phyloP scores from a whole-genome alignment of 2,888 invertebrate species.

The Thyatira batis region DNA sequence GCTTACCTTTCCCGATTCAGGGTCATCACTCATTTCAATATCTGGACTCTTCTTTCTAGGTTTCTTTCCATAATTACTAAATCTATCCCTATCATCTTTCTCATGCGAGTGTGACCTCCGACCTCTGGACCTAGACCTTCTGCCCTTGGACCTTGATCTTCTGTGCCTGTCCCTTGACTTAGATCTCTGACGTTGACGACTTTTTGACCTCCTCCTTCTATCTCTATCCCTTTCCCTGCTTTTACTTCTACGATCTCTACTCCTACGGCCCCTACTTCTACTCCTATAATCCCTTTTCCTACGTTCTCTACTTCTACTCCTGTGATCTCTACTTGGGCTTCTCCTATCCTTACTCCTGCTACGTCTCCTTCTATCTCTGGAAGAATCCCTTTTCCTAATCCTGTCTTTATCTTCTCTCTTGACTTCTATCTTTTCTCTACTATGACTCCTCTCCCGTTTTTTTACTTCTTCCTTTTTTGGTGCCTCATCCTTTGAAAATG shows the following conservation, averaged over 20 bases:
- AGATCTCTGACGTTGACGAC: constrained; percentile 35
- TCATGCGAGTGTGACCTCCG: constrained; percentile 54
- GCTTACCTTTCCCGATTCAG: constrained; percentile 87
- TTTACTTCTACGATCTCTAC: constrained; percentile 42
- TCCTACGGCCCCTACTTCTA: constrained; percentile 39
- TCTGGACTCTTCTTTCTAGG: constrained; percentile 72
- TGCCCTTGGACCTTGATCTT: constrained; percentile 36
- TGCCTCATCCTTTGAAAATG: constrained; percentile 53
- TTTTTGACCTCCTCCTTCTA: constrained; percentile 47
- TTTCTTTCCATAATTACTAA: constrained; percentile 57
- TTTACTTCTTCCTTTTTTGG: constrained; percentile 39
- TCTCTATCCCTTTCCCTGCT: constrained; percentile 43
- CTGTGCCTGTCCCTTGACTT: constrained; percentile 46
- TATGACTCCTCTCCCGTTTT: constrained; percentile 48
- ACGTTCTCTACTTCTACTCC: constrained; percentile 15
- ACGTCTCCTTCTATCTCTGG: constrained; percentile 40
- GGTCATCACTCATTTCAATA: constrained; percentile 86
- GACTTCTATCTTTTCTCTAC: constrained; percentile 34
- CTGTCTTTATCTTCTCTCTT: constrained; percentile 43
- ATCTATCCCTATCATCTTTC: constrained; percentile 46
- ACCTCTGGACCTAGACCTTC: constrained; percentile 36
- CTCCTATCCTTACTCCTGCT: constrained; percentile 36
- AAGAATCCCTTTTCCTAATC: constrained; percentile 50
- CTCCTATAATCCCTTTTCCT: too few relatives aligned
- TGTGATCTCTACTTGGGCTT: constrained; percentile 22